Conservation (phyloP, 2,888 invertebrate genomes). For the Parnassius glacialis region DNA sequence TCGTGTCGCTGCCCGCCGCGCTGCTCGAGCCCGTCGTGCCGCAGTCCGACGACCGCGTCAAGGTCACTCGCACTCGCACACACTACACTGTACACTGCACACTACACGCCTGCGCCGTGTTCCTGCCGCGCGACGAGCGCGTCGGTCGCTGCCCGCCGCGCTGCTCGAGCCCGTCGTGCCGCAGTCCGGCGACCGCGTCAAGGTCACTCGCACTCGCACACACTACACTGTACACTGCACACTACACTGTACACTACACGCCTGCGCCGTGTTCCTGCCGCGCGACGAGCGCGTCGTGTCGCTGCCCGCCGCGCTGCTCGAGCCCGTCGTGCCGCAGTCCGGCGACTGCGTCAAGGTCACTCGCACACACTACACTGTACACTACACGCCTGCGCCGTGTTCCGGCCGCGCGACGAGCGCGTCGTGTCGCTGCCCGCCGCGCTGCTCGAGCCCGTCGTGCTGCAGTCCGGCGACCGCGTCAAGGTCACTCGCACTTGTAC, state of each 20-base stretch:
- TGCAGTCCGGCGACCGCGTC: too few relatives aligned
- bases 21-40: slow-evolving; percentile 95
- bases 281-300: slow-evolving; percentile 92
- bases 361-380: too few relatives aligned
- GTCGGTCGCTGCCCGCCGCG: slow-evolving; percentile 90
- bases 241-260: too few relatives aligned
- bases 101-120: too few relatives aligned
- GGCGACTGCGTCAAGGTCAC: slow-evolving; percentile 82
- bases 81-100: too few relatives aligned
- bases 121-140: slow-evolving; percentile 80
- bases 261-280: slow-evolving; percentile 92
- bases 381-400: too few relatives aligned
- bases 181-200: too few relatives aligned
- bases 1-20: slow-evolving; percentile 91
- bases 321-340: slow-evolving; percentile 92
- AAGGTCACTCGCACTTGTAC: too few relatives aligned
- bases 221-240: too few relatives aligned
- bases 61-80: slow-evolving; percentile 53
- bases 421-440: too few relatives aligned
- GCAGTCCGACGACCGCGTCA: slow-evolving; percentile 86
- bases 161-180: slow-evolving; percentile 37
- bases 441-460: too few relatives aligned
- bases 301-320: slow-evolving; percentile 91
- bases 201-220: too few relatives aligned
- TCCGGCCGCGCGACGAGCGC: slow-evolving; percentile 65